Base-by-base conservation (phyloP, 2,113 vertebrate genomes). In the Corydoras maculifer region DNA sequence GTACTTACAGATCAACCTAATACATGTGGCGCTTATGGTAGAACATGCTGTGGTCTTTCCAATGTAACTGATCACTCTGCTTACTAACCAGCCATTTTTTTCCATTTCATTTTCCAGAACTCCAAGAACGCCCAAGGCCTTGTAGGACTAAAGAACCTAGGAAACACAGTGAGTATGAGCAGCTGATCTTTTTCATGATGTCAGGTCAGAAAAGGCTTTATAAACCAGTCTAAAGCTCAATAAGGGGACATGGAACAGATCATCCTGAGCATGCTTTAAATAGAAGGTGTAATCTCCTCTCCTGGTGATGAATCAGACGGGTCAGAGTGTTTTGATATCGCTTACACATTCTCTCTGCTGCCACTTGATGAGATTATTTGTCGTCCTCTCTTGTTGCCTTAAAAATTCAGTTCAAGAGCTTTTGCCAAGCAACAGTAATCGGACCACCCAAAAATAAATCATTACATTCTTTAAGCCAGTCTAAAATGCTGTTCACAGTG, bases 71-170 rank as follows among this genome's bases (percentile, higher is more conserved):
- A 15, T 64, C 51, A 4, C 53, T 65, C 14, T 57, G 12, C 14
- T 65, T 9, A 6, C n/a, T 13, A 31, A 58, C 9, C 11, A 18
- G 66, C 66, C 5, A 0, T 77, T 10, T 79, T 49, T 85, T 66
- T 66, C 49, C 35, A 5, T 74, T 64, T 1, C 15, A 18, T 68
- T 70, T 70, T 82, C 68, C 90, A 99, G 97, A 96, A 91, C 84
- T 93, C 94, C 77, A 98, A 98, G 90, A 88, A 82, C 0, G 86
- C 90, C 79, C 94, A 97, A 81, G 97, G 96, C 60, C 89, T 98
- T 84, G 94, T 96, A 1, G 97, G 97, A 58, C 88, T 99, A 58
- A 89, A 94, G 79, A 99, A 99, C 86, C 92, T 99, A 12, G 96
- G 97, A 72, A 99, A 99, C 81, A 99, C 97, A 65, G 97, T 99